Evolutionary conservation across 2,797 vertebrate genomes (phyloP), one percentile per base, ranked within the genome.

Genomic region (Mycteria americana): DNA sequence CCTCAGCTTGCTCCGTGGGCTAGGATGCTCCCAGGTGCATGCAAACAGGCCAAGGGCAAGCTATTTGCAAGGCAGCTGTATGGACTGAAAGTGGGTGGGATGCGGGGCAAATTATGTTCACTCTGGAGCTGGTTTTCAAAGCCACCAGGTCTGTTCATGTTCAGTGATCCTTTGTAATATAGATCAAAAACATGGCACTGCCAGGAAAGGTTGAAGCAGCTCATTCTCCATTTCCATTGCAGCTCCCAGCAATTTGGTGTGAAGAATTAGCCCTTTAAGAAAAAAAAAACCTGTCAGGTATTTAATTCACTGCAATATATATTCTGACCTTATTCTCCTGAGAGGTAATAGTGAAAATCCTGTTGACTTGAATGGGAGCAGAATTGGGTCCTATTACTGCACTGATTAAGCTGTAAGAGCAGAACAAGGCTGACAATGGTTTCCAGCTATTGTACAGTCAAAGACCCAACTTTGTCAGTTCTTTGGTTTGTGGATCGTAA

Each of bases 21-120:
- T 80, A 45, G 67, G 89, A 81, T 93, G 94, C 85, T 95, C 73
- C 96, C 95, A 95, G 91, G 69, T 93, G 89, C 91, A 63, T 78
- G 56, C 88, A 81, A 65, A 79, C 57, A 73, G 57, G 57, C 87
- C 79, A 84, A 43, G 73, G 73, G 85, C 59, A 90, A 92, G 43
- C 46, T 75, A 4, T 86, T 89, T 92, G 73, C 1, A 5, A 94
- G 79, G 69, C 92, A 96, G 82, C 89, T 96, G 73, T 78, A 82
- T n/a, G 67, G 93, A 79, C 54, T 59, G 69, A 30, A 76, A 89
- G 89, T 76, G 91, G 46, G 94, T 73, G 88, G 76, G 65, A 92
- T 81, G 74, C 31, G 76, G 82, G 94, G 73, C 82, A 96, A 95
- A 92, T 81, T 81, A 86, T 4, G 37, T 39, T 94, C 85, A 63